phyloP scores from a whole-genome alignment of 2,113 vertebrate genomes.

The Crotophaga sulcirostris region DNA sequence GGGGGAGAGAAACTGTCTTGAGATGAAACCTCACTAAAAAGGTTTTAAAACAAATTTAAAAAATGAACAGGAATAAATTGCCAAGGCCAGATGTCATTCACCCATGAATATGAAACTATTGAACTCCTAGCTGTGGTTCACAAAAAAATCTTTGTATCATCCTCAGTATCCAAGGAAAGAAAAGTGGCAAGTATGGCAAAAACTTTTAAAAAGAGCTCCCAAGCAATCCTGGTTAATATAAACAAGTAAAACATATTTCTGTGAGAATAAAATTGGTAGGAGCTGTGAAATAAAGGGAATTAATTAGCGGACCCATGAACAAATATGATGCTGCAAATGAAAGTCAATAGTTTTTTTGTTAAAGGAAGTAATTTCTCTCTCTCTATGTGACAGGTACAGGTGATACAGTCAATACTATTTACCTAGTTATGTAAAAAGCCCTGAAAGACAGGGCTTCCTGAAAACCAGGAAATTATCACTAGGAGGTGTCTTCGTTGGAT shows the following conservation, averaged over 20 bases:
- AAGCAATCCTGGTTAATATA: not conserved
- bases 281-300: constrained; percentile 23
- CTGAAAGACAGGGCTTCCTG: constrained; percentile 9
- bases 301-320: constrained; percentile 36
- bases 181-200: not conserved
- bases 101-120: constrained; percentile 30
- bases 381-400: not conserved
- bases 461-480: constrained; percentile 15
- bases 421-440: not conserved
- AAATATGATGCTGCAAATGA: constrained; percentile 26
- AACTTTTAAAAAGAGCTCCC: not conserved
- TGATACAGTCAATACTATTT: not conserved
- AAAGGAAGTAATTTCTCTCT: not conserved
- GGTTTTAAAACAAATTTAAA: constrained; percentile 38
- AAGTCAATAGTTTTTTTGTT: not conserved
- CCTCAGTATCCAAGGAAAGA: not conserved
- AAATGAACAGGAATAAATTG: constrained; percentile 33
- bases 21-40: constrained; percentile 37
- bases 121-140: constrained; percentile 2
- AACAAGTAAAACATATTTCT: constrained; percentile 18
- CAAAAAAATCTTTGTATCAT: not conserved
- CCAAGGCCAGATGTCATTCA: constrained; percentile 22
- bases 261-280: not conserved
- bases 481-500: not conserved
- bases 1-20: not conserved